phyloP scores from a whole-genome alignment of 2,888 invertebrate species.

The Drosophila silvestris region DNA sequence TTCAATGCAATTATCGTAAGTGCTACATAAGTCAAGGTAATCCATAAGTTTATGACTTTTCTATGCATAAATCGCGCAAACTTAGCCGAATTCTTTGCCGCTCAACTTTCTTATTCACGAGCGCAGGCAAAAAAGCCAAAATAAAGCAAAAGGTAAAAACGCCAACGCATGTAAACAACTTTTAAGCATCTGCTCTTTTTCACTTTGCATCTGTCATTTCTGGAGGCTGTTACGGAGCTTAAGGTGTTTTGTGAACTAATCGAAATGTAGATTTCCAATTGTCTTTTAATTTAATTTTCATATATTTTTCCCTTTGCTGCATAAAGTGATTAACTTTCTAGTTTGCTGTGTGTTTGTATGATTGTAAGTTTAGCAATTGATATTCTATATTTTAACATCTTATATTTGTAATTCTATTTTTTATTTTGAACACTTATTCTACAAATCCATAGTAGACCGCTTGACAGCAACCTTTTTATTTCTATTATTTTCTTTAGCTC shows the following conservation, averaged over 20 bases:
- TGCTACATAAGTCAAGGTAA: conserved; percentile 75
- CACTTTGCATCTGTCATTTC: conserved; percentile 12
- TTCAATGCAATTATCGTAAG: conserved; percentile 79
- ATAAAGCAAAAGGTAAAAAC: conserved; percentile 53
- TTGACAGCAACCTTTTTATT: conserved; percentile 28
- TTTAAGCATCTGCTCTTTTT: conserved; percentile 18
- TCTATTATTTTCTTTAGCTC: conserved; percentile 13
- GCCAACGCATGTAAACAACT: conserved; percentile 59
- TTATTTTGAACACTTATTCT: conserved; percentile 1
- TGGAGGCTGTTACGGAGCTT: not conserved
- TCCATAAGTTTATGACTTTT: conserved; percentile 79
- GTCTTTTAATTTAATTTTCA: conserved; percentile 9
- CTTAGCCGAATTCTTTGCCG: conserved; percentile 59
- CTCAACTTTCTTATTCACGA: conserved; percentile 49
- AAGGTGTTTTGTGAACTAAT: conserved; percentile 9
- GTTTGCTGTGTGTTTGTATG: not conserved
- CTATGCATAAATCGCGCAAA: conserved; percentile 72
- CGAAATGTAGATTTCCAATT: conserved; percentile 14
- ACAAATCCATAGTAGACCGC: not conserved
- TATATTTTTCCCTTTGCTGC: not conserved
- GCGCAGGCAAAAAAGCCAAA: conserved; percentile 8
- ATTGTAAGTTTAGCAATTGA: not conserved
- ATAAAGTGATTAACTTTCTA: not conserved
- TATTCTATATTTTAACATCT: not conserved
- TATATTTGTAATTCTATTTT: conserved; percentile 12